Evolutionary conservation across 2,888 invertebrate genomes (phyloP).

Genomic region (Perizoma flavofasciatum): DNA sequence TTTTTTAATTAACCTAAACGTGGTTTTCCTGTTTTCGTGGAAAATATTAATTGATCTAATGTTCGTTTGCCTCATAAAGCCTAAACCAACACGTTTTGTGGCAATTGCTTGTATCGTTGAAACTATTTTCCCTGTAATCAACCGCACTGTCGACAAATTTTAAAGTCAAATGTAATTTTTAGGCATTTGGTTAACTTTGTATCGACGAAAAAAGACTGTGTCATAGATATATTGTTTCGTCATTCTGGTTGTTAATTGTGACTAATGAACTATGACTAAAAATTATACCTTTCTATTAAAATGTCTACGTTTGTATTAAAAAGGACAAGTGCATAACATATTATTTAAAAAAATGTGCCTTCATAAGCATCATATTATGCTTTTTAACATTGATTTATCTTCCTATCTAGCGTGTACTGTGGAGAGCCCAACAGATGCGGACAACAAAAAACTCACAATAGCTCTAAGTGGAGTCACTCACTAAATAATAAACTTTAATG

Average conservation of each 20-base stretch:
- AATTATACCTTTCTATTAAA: too few relatives aligned
- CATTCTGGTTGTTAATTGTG: too few relatives aligned
- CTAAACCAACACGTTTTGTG: background rate
- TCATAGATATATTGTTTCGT: background rate
- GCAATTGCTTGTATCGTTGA: background rate
- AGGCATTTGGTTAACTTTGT: too few relatives aligned
- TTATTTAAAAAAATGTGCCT: too few relatives aligned
- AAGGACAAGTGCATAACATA: too few relatives aligned
- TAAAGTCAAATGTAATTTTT: background rate
- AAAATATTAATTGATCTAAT: background rate
- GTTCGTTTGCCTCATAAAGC: background rate
- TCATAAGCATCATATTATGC: background rate
- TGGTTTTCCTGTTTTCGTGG: background rate
- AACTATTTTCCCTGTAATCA: background rate
- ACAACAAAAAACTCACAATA: constrained; percentile 69
- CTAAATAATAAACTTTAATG: constrained; percentile 76
- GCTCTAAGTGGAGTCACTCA: constrained; percentile 74
- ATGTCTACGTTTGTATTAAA: too few relatives aligned
- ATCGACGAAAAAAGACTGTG: background rate
- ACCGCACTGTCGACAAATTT: background rate
- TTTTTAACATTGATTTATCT: constrained; percentile 40
- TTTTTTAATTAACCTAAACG: too few relatives aligned
- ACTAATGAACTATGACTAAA: too few relatives aligned
- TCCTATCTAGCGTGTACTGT: constrained; percentile 43
- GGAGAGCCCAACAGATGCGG: constrained; percentile 48